These are phyloP conservation scores for Heliornis fulica DNA, from an alignment of 2,113 vertebrate genomes.

Conservation along the genomic window DNA sequence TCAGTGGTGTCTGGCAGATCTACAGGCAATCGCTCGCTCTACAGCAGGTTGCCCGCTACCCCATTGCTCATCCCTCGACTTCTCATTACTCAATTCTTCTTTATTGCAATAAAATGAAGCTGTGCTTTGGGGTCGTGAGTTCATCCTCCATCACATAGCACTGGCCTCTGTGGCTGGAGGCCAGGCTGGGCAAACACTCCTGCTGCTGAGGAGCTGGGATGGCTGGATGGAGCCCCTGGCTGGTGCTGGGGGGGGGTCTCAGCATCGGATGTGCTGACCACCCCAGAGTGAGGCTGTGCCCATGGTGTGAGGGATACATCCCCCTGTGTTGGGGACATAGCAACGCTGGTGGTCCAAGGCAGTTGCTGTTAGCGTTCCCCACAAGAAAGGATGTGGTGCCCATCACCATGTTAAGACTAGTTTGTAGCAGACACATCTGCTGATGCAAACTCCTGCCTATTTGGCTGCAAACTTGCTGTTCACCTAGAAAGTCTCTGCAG, in stretches of 20 bases:
- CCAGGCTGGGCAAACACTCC: not conserved
- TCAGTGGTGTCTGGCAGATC: not conserved
- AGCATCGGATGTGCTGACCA: not conserved
- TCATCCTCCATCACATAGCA: not conserved
- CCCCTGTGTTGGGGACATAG: not conserved
- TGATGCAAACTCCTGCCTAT: not conserved
- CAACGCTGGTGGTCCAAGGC: not conserved
- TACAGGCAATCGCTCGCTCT: not conserved
- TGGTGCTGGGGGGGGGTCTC: not conserved
- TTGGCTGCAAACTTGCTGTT: not conserved
- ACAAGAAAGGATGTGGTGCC: accelerated
- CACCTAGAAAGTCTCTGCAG: not conserved
- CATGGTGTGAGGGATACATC: not conserved
- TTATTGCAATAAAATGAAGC: constrained; percentile 46
- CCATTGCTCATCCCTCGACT: not conserved
- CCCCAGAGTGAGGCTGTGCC: not conserved
- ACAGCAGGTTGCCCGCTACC: not conserved
- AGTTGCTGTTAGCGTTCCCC: not conserved
- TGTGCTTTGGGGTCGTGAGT: accelerated
- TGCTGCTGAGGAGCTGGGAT: not conserved
- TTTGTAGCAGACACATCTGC: not conserved
- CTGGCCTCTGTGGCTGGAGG: not conserved
- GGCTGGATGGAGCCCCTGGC: not conserved
- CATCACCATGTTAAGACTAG: accelerated
- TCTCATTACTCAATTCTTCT: not conserved